A percentile compares a stretch with the other conserved stretches of the same genome.
Conservation (phyloP, 2,797 vertebrate species). For the Lepilemur septentrionalis region DNA sequence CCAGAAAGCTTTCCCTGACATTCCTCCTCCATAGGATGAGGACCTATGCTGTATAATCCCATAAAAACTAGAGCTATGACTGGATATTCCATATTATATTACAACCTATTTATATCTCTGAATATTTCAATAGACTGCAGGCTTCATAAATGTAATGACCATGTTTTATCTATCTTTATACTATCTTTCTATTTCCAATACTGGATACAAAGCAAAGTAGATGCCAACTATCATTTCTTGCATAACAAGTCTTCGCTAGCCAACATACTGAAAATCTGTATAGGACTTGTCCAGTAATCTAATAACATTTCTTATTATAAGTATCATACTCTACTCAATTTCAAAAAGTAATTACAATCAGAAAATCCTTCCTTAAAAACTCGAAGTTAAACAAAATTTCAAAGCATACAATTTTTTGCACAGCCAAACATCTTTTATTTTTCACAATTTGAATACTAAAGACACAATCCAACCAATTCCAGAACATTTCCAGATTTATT, state of each 20-base stretch:
- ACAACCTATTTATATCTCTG: background rate
- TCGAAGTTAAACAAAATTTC: slow-evolving; percentile 21
- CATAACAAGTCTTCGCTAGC: background rate
- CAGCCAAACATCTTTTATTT: slow-evolving; percentile 70
- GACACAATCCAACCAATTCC: slow-evolving; percentile 40
- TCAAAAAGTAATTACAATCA: background rate
- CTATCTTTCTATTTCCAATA: slow-evolving; percentile 17
- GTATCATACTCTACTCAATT: background rate
- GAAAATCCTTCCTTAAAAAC: slow-evolving; percentile 14
- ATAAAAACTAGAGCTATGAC: background rate
- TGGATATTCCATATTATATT: background rate
- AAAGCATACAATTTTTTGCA: slow-evolving; percentile 37
- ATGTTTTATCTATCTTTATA: slow-evolving; percentile 39
- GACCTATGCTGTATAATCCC: background rate
- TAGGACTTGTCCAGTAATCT: background rate
- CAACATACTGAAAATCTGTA: background rate
- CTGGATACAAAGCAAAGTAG: slow-evolving; percentile 17
- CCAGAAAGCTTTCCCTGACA: background rate
- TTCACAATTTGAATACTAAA: slow-evolving; percentile 48
- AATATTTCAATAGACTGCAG: background rate
- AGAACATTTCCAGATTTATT: slow-evolving; percentile 39
- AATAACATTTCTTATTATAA: slow-evolving; percentile 5
- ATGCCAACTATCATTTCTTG: slow-evolving; percentile 20
- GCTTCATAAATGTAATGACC: background rate
- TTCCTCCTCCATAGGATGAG: background rate